Evolutionary conservation across 2,888 invertebrate species (phyloP), one percentile per base, ranked within the genome.

Genomic region (Megastigmus dorsalis): DNA sequence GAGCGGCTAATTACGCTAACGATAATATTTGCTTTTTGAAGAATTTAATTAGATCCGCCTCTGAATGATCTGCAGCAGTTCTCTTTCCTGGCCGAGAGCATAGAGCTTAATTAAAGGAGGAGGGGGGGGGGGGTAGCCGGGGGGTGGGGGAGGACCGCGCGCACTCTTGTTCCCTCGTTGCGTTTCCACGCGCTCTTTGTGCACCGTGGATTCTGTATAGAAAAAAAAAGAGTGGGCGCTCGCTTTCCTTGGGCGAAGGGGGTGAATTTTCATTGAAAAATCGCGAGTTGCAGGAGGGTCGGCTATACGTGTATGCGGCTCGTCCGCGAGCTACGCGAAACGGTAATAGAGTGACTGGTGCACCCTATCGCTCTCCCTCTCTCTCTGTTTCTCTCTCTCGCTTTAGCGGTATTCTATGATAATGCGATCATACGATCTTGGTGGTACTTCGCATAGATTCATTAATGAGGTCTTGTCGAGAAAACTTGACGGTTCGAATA

Each of bases 31-130:
- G 23, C 55, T 62, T 62, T 68, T 57, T 50, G 18, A 62, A 62
- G 62, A 74, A 48, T 68, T 62, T 67, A 66, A 72, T 66, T 65
- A 59, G 52, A 50, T 28, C 20, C 69, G 48, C 43, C n/a, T n/a
- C n/a, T n/a, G n/a, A n/a, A n/a, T n/a, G n/a, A n/a, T n/a, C n/a
- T n/a, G n/a, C n/a, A n/a, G n/a, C n/a, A n/a, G n/a, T n/a, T n/a
- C n/a, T n/a, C n/a, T n/a, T n/a, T n/a, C n/a, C n/a, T n/a, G n/a
- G n/a, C n/a, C n/a, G n/a, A n/a, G n/a, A n/a, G n/a, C n/a, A n/a
- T n/a, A n/a, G n/a, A n/a, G n/a, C n/a, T n/a, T n/a, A n/a, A n/a
- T n/a, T n/a, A n/a, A n/a, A n/a, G n/a, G n/a, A n/a, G n/a, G n/a
- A n/a, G n/a, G n/a, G n/a, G n/a, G n/a, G n/a, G n/a, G n/a, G n/a